These are phyloP conservation scores for Eupithecia subfuscata DNA, from an alignment of 2,888 invertebrate species.

Conservation along the genomic window DNA sequence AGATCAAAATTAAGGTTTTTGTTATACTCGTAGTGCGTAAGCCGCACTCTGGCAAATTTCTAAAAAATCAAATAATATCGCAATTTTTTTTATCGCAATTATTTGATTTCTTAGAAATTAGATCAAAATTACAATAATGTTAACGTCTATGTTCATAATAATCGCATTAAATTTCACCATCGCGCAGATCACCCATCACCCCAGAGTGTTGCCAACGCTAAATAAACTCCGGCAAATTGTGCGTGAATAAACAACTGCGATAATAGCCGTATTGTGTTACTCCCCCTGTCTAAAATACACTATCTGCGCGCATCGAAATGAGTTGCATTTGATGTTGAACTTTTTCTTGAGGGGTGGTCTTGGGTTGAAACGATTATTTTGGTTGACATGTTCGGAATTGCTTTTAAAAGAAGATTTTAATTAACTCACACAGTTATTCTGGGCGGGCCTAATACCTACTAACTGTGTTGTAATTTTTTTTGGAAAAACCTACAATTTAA, in stretches of 20 bases:
- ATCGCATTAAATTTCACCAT: constrained; percentile 60
- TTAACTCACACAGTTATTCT: not conserved
- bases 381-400: not conserved
- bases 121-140: constrained; percentile 7
- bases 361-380: constrained; percentile 38
- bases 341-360: constrained; percentile 34
- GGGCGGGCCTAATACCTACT: no score
- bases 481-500: not conserved
- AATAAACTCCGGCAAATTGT: constrained; percentile 82
- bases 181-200: constrained; percentile 44
- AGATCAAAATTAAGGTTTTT: constrained; percentile 14
- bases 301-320: constrained; percentile 37
- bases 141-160: constrained; percentile 42
- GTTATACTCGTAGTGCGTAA: no score
- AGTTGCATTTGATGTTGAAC: constrained; percentile 31
- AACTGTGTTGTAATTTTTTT: no score
- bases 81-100: no score
- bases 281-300: constrained; percentile 43
- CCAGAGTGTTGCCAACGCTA: constrained; percentile 72
- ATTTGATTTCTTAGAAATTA: no score
- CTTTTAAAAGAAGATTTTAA: not conserved
- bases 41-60: no score
- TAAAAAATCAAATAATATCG: no score
- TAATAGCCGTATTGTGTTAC: constrained; percentile 80
- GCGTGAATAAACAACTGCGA: constrained; percentile 79